Conservation (phyloP, 2,888 invertebrate species). For the Pammene fasciana region DNA sequence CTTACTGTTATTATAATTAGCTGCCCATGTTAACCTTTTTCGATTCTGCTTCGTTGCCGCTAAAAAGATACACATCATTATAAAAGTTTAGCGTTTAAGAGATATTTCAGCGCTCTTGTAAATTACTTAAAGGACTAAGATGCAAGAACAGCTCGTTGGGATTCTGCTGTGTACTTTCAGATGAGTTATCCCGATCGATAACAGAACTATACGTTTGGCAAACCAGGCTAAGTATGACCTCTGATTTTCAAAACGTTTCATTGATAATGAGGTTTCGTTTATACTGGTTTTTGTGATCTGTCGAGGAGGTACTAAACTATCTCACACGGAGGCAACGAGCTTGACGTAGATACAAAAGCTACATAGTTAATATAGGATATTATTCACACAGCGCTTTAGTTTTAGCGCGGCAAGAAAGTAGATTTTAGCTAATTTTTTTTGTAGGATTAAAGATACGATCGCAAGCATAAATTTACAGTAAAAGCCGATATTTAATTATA, state of each 20-base stretch:
- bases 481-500: too few species aligned
- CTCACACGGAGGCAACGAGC: constrained; percentile 3
- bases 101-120: constrained; percentile 36
- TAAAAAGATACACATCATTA: constrained; percentile 39
- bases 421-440: neutral
- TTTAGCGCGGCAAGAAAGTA: neutral
- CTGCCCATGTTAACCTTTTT: neutral
- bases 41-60: constrained; percentile 4
- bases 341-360: neutral
- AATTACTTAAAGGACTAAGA: constrained; percentile 33
- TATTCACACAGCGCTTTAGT: neutral
- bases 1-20: neutral
- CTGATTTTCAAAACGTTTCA: neutral
- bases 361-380: constrained; percentile 3
- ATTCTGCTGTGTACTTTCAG: constrained; percentile 25
- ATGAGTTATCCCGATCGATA: neutral
- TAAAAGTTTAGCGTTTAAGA: constrained; percentile 31
- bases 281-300: neutral
- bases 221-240: neutral
- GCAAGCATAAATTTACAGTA: too few species aligned
- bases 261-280: neutral
- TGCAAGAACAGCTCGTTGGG: constrained; percentile 23
- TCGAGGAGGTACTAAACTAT: neutral
- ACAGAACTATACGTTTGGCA: neutral
- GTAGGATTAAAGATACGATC: neutral